Evolutionary conservation across 2,113 vertebrate genomes (phyloP).

Genomic region (Saguinus imperator): DNA sequence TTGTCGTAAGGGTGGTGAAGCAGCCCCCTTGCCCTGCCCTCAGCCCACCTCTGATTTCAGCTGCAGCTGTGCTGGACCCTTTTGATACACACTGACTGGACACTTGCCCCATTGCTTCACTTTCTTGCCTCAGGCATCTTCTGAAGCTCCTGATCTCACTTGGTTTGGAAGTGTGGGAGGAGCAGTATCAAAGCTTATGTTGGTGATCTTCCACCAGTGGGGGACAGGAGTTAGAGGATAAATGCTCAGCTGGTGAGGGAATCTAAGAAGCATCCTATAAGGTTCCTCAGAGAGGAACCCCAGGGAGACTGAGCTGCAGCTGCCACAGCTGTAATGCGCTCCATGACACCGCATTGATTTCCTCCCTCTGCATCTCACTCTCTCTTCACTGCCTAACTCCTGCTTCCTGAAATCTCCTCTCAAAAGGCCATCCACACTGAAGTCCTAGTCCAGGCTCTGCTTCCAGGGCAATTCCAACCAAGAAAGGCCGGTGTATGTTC

Average conservation of each 20-base stretch:
- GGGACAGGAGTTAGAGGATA: background rate
- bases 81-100: background rate
- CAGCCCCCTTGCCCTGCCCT: background rate
- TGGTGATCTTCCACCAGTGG: background rate
- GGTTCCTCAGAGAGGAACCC: background rate
- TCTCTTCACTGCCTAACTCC: background rate
- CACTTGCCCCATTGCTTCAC: background rate
- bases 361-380: background rate
- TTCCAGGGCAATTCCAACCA: background rate
- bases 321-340: background rate
- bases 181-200: background rate
- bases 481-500: background rate
- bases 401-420: background rate
- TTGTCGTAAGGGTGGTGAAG: background rate
- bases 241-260: background rate
- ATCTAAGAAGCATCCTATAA: background rate
- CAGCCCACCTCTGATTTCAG: background rate
- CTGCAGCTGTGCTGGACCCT: background rate
- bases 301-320: background rate
- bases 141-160: background rate
- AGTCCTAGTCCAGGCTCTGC: background rate
- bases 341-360: background rate
- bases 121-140: background rate
- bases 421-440: background rate
- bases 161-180: background rate